Evolutionary conservation across 2,797 vertebrate species (phyloP).

Genomic region (Pelodytes ibericus): DNA sequence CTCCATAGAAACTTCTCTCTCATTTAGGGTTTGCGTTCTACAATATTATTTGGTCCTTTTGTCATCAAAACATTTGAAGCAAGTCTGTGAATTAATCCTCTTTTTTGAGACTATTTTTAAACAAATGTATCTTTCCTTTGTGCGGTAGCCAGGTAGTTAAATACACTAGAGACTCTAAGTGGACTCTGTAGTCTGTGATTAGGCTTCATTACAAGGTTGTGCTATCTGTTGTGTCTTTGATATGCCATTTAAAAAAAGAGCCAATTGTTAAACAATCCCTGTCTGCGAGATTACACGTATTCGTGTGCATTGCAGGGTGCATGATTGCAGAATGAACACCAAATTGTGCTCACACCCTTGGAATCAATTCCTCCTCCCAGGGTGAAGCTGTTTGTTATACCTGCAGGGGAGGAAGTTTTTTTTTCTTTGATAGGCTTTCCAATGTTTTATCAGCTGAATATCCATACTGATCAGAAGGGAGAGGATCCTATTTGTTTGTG

Average conservation of each 20-base stretch:
- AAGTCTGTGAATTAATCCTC: too few relatives aligned
- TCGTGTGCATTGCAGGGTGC: conserved; percentile 38
- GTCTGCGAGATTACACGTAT: conserved; percentile 15
- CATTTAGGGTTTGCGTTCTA: too few relatives aligned
- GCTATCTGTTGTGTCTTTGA: conserved; percentile 19
- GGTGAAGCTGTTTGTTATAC: conserved; percentile 47
- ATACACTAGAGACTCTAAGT: neutral
- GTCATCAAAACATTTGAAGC: too few relatives aligned
- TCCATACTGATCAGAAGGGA: conserved; percentile 37
- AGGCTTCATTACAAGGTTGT: conserved; percentile 11
- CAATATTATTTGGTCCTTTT: too few relatives aligned
- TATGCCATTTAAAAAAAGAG: conserved; percentile 33
- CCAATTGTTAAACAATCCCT: conserved; percentile 28
- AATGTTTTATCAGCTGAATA: conserved; percentile 57
- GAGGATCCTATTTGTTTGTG: conserved; percentile 35
- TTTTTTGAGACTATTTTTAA: too few relatives aligned
- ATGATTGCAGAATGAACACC: conserved; percentile 52
- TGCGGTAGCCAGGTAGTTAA: neutral
- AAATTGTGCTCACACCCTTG: conserved; percentile 55
- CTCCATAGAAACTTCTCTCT: too few relatives aligned
- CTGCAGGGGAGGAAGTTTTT: conserved; percentile 32
- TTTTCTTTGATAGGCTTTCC: conserved; percentile 50
- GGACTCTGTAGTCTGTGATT: neutral
- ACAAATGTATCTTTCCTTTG: neutral
- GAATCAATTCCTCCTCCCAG: conserved; percentile 35